Conservation (phyloP, 2,888 invertebrate species). For the Ferrisia virgata region DNA sequence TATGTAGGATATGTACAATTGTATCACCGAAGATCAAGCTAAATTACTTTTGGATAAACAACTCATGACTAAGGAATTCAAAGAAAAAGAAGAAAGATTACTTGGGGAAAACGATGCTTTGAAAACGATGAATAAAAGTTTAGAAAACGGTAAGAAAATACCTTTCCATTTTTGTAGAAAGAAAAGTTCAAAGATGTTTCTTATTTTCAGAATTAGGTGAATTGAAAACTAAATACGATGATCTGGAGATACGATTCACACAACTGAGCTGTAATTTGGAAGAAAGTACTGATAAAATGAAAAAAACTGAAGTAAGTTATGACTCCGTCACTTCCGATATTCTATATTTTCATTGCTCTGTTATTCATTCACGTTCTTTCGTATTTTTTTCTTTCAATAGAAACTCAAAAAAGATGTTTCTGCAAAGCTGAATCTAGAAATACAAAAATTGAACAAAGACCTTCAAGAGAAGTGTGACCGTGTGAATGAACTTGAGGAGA, state of each 20-base stretch:
- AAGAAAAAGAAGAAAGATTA: slow-evolving; percentile 11
- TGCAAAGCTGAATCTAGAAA: slow-evolving; percentile 7
- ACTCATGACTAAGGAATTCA: background rate
- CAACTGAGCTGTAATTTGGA: background rate
- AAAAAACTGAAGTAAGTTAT: slow-evolving; percentile 26
- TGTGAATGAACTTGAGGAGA: slow-evolving; percentile 19
- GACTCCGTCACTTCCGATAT: too few species aligned
- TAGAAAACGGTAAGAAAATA: slow-evolving; percentile 21
- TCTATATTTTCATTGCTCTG: background rate
- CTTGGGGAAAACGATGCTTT: background rate
- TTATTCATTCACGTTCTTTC: background rate
- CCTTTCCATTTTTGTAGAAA: background rate
- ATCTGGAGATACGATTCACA: background rate
- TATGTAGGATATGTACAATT: slow-evolving; percentile 40
- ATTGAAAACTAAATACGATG: background rate
- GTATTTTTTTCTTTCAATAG: background rate
- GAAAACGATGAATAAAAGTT: background rate
- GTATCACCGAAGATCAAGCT: slow-evolving; percentile 34
- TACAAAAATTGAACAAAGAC: slow-evolving; percentile 35
- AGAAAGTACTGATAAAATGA: slow-evolving; percentile 17
- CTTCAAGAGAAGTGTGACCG: background rate
- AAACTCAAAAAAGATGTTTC: slow-evolving; percentile 28
- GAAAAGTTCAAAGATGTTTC: background rate
- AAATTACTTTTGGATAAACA: slow-evolving; percentile 39
- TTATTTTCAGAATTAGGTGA: background rate